A percentile compares a stretch with the other conserved stretches of the same genome.
These are phyloP conservation scores for Bombus confusus DNA, from an alignment of 1,140 invertebrate genomes.

Conservation along the genomic window DNA sequence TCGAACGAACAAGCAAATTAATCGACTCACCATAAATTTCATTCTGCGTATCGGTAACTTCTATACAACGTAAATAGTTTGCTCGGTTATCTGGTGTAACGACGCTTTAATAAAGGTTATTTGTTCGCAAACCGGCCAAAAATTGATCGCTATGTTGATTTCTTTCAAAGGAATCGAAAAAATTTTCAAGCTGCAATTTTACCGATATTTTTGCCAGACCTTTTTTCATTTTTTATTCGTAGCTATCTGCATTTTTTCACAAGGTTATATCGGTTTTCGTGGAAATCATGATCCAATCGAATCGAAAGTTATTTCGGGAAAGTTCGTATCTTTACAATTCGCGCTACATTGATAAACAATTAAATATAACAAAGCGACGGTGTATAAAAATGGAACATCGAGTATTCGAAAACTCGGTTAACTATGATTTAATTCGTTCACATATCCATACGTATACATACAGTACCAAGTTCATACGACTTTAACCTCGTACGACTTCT, in stretches of 20 bases:
- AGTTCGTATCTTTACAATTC: too few relatives aligned
- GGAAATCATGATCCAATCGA: not conserved
- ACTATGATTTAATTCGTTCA: not conserved
- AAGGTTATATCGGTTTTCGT: not conserved
- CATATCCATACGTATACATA: not conserved
- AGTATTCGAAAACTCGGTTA: not conserved
- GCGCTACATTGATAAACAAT: not conserved
- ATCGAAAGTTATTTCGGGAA: too few relatives aligned
- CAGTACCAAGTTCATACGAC: too few relatives aligned
- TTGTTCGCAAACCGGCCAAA: not conserved
- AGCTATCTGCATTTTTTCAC: not conserved
- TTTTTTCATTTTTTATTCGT: not conserved
- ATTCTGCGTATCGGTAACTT: not conserved
- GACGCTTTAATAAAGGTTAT: too few relatives aligned
- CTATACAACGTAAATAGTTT: conserved; percentile 1
- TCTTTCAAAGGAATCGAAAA: not conserved
- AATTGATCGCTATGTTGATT: not conserved
- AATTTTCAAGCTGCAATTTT: not conserved
- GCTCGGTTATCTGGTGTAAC: not conserved
- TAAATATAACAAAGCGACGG: not conserved
- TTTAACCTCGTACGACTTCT: too few relatives aligned
- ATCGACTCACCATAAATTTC: conserved; percentile 21
- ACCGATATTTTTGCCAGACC: too few relatives aligned
- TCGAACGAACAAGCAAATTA: conserved; percentile 1
- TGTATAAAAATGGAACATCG: not conserved